Evolutionary conservation across 2,113 vertebrate genomes (phyloP).

Genomic region (Ameiurus melas): DNA sequence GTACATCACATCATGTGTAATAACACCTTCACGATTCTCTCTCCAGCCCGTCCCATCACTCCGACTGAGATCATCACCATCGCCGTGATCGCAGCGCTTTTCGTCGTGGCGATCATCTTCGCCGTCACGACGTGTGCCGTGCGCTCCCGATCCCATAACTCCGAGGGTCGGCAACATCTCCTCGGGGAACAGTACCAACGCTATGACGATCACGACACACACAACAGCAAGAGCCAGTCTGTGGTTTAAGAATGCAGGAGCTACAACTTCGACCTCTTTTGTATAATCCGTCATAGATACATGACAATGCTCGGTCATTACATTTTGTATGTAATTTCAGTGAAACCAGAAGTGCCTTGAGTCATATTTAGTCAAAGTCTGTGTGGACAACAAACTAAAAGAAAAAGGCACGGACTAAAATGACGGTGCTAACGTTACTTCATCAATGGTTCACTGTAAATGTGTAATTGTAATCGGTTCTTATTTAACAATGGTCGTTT

Average conservation of each 20-base stretch:
- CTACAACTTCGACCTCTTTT: not conserved
- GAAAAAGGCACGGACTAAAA: not conserved
- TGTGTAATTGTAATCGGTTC: not conserved
- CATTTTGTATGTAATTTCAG: slow-evolving; percentile 15
- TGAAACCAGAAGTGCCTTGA: slow-evolving; percentile 18
- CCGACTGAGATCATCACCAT: slow-evolving; percentile 88
- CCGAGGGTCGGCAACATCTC: slow-evolving; percentile 85
- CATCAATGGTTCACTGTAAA: not conserved
- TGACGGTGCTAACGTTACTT: slow-evolving; percentile 14
- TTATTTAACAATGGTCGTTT: not conserved
- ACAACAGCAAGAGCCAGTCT: slow-evolving; percentile 78
- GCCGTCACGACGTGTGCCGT: slow-evolving; percentile 75
- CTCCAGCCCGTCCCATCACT: slow-evolving; percentile 76
- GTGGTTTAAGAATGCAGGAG: slow-evolving; percentile 69
- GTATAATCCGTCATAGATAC: slow-evolving; percentile 4
- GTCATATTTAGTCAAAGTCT: slow-evolving; percentile 17
- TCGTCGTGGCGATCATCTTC: slow-evolving; percentile 83
- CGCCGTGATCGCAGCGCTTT: slow-evolving; percentile 79
- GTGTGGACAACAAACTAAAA: not conserved
- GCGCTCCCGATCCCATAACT: slow-evolving; percentile 71
- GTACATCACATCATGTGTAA: not conserved
- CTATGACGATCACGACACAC: slow-evolving; percentile 81
- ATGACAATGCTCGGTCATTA: not conserved
- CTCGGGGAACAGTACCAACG: slow-evolving; percentile 88
- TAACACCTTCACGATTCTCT: slow-evolving; percentile 21